Evolutionary conservation across 2,888 invertebrate species (phyloP), one percentile per base, ranked within the genome.

Genomic region (Rhamphomyia laevipes): DNA sequence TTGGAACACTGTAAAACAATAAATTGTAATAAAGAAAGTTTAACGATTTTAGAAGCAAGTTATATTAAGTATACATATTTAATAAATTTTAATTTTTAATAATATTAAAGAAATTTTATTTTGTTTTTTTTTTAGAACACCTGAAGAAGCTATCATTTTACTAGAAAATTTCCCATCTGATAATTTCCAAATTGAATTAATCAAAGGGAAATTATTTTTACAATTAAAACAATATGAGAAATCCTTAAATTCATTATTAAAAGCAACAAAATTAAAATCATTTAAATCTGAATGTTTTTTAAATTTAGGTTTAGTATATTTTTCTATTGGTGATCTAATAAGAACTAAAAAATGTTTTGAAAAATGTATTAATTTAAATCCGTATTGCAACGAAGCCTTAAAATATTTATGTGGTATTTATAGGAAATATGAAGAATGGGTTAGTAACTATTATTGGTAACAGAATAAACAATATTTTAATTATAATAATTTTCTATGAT

Each of bases 301-400:
- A 31, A 78, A 82, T 64, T 73, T 93, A 53, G 93, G 91, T 2
- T 74, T 80, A 59, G 84, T 81, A 64, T 92, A 91, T 67, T 70
- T 74, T 51, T 65, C 76, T 45, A 68, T 74, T 37, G 76, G 77
- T 46, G 84, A 91, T 62, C 63, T 78, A n/a, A 74, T 77, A 45
- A 84, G 88, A 59, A 83, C 91, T 1, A 78, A 78, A 55, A 84
- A 85, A 63, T 93, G 91, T 68, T 91, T 83, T 66, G 85, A 90
- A 68, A 90, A 87, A 67, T 83, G 89, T 40, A 77, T 86, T 55
- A 80, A 79, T 61, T 73, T 93, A 3, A 84, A 87, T 71, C 75
- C 77, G 12, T 68, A 72, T 49, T 81, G 81, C 52, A 74, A 77
- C 31, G 76, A 78, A 58, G 83, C 84, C 51, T 84, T 85, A 11